Percentiles rank a stretch among this genome's conserved stretches.
Evolutionary conservation across 53 echinoderm and acorn worm species (phyloP).

Genomic region (Crossaster papposus): DNA sequence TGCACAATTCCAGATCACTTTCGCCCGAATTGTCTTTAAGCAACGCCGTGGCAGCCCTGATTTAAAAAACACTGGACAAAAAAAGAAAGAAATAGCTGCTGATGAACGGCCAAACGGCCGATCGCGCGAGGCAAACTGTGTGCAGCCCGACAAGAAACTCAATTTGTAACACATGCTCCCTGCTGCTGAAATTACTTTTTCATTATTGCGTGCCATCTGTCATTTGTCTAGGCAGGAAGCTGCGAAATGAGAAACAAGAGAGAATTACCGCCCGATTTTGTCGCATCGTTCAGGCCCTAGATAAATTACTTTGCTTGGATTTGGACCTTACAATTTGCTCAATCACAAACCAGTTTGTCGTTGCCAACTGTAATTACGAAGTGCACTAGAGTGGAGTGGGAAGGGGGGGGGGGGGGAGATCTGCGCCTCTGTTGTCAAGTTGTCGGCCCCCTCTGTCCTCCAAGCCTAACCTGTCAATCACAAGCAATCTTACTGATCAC

Average conservation of each 20-base stretch:
- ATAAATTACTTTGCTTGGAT: slow-evolving; percentile 55
- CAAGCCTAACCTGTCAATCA: slow-evolving; percentile 60
- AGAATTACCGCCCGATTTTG: slow-evolving; percentile 33
- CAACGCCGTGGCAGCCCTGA: neutral
- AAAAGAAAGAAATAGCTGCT: no score
- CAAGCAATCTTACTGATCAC: slow-evolving; percentile 54
- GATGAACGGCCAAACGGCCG: slow-evolving; percentile 27
- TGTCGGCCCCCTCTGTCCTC: slow-evolving; percentile 36
- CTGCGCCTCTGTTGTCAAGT: slow-evolving; percentile 39
- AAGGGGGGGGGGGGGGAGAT: neutral
- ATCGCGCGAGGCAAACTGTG: slow-evolving; percentile 34
- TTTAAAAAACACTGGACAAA: slow-evolving; percentile 14
- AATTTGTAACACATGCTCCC: slow-evolving; percentile 68
- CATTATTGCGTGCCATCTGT: slow-evolving; percentile 63
- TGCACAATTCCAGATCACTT: slow-evolving; percentile 45
- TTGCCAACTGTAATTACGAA: slow-evolving; percentile 57
- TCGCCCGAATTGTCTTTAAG: slow-evolving; percentile 57
- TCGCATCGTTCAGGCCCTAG: slow-evolving; percentile 49
- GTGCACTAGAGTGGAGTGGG: slow-evolving; percentile 35
- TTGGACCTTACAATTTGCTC: slow-evolving; percentile 15
- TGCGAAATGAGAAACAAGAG: slow-evolving; percentile 58
- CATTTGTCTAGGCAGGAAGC: slow-evolving; percentile 41
- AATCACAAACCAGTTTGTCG: slow-evolving; percentile 61
- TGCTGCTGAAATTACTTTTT: slow-evolving; percentile 60
- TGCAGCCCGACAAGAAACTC: slow-evolving; percentile 53